These are phyloP conservation scores for Crotalus helleri DNA, from an alignment of 2,113 vertebrate genomes.

Conservation along the genomic window DNA sequence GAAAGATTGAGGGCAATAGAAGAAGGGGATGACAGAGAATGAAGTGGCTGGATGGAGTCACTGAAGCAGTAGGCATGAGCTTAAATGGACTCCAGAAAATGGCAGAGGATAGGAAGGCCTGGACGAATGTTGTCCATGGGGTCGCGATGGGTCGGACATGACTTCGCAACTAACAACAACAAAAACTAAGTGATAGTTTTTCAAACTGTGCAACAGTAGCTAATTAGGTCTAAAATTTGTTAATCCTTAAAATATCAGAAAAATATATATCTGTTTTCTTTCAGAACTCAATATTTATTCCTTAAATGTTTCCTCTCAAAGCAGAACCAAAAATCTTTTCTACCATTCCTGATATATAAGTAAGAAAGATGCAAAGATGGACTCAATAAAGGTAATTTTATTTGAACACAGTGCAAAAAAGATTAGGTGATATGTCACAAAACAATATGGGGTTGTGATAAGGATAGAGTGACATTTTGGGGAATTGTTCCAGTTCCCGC, in stretches of 20 bases:
- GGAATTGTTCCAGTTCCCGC: neutral
- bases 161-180: too few relatives aligned
- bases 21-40: too few relatives aligned
- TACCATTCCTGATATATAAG: neutral
- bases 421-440: neutral
- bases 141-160: too few relatives aligned
- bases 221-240: neutral
- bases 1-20: too few relatives aligned
- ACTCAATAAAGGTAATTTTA: neutral
- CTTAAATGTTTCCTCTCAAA: neutral
- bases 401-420: neutral
- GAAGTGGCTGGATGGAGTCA: too few relatives aligned
- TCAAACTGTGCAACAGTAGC: neutral
- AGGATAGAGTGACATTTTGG: neutral
- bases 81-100: too few relatives aligned
- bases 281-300: neutral
- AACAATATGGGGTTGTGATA: neutral
- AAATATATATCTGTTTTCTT: neutral
- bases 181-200: neutral
- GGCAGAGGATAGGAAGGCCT: too few relatives aligned
- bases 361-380: neutral
- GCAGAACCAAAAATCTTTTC: neutral
- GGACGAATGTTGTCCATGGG: too few relatives aligned
- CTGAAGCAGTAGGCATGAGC: too few relatives aligned
- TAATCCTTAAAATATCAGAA: neutral